Percentiles rank a stretch among this genome's conserved stretches.
Evolutionary conservation across 2,797 vertebrate species (phyloP).

Genomic region (Mormyrus proboscirostris): DNA sequence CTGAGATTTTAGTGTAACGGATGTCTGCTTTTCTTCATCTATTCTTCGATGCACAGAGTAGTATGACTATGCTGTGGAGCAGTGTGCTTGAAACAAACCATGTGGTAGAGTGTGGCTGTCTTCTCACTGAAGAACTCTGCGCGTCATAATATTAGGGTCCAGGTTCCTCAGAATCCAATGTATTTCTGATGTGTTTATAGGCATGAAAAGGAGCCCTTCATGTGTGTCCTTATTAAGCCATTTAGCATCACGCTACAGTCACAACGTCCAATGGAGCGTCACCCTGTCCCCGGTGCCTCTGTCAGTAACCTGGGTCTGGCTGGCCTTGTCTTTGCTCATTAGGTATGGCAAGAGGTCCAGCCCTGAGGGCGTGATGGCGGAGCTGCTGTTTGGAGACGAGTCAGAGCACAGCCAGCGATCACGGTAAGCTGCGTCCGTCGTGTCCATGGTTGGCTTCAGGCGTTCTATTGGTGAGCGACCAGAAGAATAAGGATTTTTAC

Average conservation of each 20-base stretch:
- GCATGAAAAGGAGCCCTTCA: not conserved
- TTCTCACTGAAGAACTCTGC: not conserved
- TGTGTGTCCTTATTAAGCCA: not conserved
- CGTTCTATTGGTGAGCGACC: not conserved
- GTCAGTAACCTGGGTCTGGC: slow-evolving; percentile 19
- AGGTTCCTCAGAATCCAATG: not conserved
- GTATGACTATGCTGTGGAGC: not conserved
- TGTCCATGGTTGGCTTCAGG: not conserved
- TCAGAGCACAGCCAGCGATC: slow-evolving; percentile 59
- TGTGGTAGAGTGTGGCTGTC: not conserved
- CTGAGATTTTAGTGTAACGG: not conserved
- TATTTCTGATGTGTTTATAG: not conserved
- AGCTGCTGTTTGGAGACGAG: slow-evolving; percentile 64
- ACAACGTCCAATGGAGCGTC: not conserved
- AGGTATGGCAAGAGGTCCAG: slow-evolving; percentile 78
- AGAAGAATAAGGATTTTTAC: not conserved
- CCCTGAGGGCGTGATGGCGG: slow-evolving; percentile 57
- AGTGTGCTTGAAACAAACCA: not conserved
- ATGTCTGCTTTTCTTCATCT: not conserved
- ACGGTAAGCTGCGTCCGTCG: slow-evolving; percentile 54
- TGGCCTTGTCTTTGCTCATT: slow-evolving; percentile 22
- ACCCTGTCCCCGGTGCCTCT: not conserved
- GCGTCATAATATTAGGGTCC: too few species aligned
- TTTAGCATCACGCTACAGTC: not conserved
- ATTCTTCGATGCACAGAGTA: not conserved